These are phyloP conservation scores for Mus minutoides DNA, from an alignment of 2,797 vertebrate species.

Conservation along the genomic window DNA sequence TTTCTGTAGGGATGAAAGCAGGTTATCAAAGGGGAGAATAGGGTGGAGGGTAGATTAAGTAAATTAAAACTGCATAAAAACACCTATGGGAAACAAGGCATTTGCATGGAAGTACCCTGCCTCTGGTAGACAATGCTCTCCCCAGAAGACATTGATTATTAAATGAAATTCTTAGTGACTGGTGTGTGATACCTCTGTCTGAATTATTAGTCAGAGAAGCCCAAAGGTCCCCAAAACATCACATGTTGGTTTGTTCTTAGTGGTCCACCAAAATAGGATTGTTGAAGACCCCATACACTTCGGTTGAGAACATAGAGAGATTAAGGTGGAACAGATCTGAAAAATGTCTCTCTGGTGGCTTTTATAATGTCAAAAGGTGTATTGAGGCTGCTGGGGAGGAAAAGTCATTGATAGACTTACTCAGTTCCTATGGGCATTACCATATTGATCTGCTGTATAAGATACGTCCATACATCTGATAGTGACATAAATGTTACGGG, in stretches of 20 bases:
- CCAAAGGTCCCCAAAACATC: background rate
- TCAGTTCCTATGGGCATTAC: background rate
- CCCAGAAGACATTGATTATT: background rate
- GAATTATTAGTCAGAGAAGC: background rate
- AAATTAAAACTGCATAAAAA: background rate
- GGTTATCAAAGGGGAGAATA: background rate
- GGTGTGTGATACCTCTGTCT: background rate
- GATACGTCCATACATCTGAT: background rate
- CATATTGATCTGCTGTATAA: background rate
- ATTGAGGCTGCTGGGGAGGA: background rate
- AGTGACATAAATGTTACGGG: background rate
- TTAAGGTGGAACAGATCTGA: background rate
- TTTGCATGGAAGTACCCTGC: background rate
- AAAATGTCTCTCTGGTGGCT: background rate
- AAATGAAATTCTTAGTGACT: background rate
- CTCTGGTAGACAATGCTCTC: background rate
- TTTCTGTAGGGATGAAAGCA: background rate
- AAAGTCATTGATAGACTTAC: background rate
- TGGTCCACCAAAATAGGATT: background rate
- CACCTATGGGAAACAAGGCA: background rate
- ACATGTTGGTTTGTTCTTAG: background rate
- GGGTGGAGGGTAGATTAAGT: background rate
- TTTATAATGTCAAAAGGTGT: background rate
- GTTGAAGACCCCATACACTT: background rate
- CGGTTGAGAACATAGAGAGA: background rate